phyloP scores from a whole-genome alignment of 1,140 invertebrate species.

The Myzus persicae region DNA sequence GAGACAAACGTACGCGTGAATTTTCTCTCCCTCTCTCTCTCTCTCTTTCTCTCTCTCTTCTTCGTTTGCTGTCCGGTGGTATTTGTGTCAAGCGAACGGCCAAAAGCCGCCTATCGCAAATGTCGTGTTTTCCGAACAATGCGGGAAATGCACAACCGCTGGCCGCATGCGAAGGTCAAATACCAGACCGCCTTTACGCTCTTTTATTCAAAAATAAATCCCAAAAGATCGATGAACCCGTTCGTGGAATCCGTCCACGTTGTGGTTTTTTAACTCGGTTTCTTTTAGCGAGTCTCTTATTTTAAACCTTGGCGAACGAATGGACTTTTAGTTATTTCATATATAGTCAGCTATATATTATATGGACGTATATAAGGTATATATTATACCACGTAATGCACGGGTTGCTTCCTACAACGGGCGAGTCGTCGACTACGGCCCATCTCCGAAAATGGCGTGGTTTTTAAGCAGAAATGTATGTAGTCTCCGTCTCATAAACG shows the following conservation, averaged over 20 bases:
- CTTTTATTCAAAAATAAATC: conserved; percentile 57
- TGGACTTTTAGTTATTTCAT: conserved; percentile 16
- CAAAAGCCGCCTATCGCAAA: conserved; percentile 45
- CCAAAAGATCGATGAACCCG: conserved; percentile 53
- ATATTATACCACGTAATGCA: neutral
- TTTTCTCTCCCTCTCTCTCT: neutral
- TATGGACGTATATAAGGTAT: neutral
- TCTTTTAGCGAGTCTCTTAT: neutral
- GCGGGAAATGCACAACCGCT: conserved; percentile 58
- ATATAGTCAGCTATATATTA: neutral
- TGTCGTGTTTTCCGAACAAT: conserved; percentile 57
- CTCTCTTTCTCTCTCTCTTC: neutral
- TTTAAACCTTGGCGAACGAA: conserved; percentile 48
- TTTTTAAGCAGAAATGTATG: neutral
- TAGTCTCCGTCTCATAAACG: no score
- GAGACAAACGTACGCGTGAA: neutral
- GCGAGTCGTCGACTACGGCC: neutral
- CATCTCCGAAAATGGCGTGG: neutral
- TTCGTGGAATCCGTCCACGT: neutral
- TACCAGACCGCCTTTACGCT: conserved; percentile 44
- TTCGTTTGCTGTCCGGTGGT: neutral
- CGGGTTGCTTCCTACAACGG: neutral
- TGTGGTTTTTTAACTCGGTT: conserved; percentile 8
- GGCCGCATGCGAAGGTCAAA: conserved; percentile 48
- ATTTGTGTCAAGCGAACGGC: conserved; percentile 56